Evolutionary conservation across 2,113 vertebrate species (phyloP), one percentile per base, ranked within the genome.

Genomic region (Procavia capensis): DNA sequence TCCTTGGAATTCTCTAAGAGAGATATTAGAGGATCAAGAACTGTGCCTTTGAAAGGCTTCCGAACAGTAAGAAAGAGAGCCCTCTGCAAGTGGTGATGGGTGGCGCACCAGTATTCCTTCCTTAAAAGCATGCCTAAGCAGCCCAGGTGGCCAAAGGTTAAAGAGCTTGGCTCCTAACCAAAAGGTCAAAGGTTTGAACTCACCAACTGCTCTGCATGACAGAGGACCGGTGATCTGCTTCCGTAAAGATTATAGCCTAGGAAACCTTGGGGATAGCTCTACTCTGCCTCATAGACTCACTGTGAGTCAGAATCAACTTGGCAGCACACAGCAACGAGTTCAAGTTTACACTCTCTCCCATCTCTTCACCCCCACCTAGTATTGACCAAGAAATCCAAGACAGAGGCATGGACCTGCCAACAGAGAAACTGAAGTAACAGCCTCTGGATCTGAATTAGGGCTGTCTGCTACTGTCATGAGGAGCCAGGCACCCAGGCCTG

Each of bases 1-100:
- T 54, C 70, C 59, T 88, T 85, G 84, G 36, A 87, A 76, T 92
- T 92, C 31, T 59, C 29, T 43, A 78, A 47, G 27, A 27, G 36
- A 88, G 13, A 10, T 84, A 41, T 70, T 34, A 68, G 68, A 92
- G 36, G 34, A 72, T 34, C 31, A 76, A 50, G 36, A 87, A 64
- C 11, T 14, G 2, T 34, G 17, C 13, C 43, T 81, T 59, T 41
- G 63, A 88, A 93, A 92, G 66, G 13, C 25, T 87, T 39, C 2
- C 16, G 19, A n/a, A 9, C 61, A 39, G 25, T 72, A 24, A 70
- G 88, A 76, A 85, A 3, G 10, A 70, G 54, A 89, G 25, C n/a
- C 45, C 63, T 50, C 54, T 70, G 22, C 19, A n/a, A 17, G 47
- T 59, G 39, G n/a, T 25, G 14, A 57, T 84, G 31, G 41, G 54